Evolutionary conservation across 2,888 invertebrate species (phyloP), one percentile per base, ranked within the genome.

Genomic region (Diabrotica balteata): DNA sequence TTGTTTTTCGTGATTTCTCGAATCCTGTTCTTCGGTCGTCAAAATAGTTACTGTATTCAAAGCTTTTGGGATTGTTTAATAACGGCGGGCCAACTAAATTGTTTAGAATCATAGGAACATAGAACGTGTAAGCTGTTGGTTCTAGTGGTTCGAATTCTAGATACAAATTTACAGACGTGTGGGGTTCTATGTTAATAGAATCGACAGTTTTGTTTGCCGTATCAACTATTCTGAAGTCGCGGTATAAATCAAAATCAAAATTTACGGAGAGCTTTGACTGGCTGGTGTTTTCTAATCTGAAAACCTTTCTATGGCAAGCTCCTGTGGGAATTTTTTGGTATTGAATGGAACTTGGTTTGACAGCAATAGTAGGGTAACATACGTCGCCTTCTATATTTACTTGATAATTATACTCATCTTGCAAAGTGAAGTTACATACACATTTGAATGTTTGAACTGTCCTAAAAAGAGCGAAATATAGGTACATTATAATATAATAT

Each of bases 91-190:
- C 90, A 58, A 90, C 73, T 52, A 89, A 78, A 62, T 84, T 85
- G 75, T 90, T 90, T 17, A 90, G 81, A 75, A 87, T 83, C 67
- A 89, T 84, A 0, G 90, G 90, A 61, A 90, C 81, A 73, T 84
- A 87, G 79, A 89, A 87, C 61, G 87, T 86, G 75, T 88, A 89
- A 68, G 87, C 87, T 70, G 83, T 81, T 1, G 85, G 75, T 64
- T 86, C 84, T 8, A 77, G 71, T 0, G 86, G 86, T 50, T 72
- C 70, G 66, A 86, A 86, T 69, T 85, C 83, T 4, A 86, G 67
- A 69, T 78, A 83, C 8, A 86, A 74, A 4, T 76, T 73, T 59
- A 74, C 76, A 0, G 69, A 74, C 57, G 78, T 78, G 0, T 77
- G 74, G 2, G 84, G 77, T 2, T 70, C 69, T 7, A 85, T 67